A percentile compares a stretch with the other conserved stretches of the same genome.
phyloP scores from a whole-genome alignment of 2,888 invertebrate species.

The Pogonocherus hispidulus region DNA sequence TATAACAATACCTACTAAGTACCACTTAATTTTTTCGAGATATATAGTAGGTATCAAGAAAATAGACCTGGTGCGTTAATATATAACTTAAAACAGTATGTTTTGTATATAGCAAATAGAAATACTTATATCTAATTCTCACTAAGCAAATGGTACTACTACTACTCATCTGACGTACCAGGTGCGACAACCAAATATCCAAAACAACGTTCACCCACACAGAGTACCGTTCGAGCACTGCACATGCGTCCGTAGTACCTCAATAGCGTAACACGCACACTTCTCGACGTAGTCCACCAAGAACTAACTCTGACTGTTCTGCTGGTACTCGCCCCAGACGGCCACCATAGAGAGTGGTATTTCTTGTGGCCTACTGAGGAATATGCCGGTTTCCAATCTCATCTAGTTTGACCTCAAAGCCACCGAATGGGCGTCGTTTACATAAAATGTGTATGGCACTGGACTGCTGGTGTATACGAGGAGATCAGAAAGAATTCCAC shows the following conservation, averaged over 20 bases:
- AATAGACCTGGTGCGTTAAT: too few species aligned
- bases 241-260: slow-evolving; percentile 20
- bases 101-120: too few species aligned
- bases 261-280: neutral
- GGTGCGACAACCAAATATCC: slow-evolving; percentile 9
- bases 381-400: slow-evolving; percentile 39
- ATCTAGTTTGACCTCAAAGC: slow-evolving; percentile 36
- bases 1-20: too few species aligned
- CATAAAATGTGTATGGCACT: neutral
- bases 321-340: slow-evolving; percentile 23
- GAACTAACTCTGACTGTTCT: slow-evolving; percentile 21
- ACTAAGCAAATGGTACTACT: too few species aligned
- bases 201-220: slow-evolving; percentile 7
- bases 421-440: slow-evolving; percentile 12
- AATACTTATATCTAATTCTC: too few species aligned
- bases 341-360: slow-evolving; percentile 37
- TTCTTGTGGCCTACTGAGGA: slow-evolving; percentile 40
- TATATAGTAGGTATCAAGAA: too few species aligned
- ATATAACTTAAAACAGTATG: too few species aligned
- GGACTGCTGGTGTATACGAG: neutral
- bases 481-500: neutral
- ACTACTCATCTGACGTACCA: slow-evolving; percentile 1
- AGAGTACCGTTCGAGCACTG: slow-evolving; percentile 9
- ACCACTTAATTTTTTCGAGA: too few species aligned
- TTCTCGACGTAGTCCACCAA: slow-evolving; percentile 1